Evolutionary conservation across 2,888 invertebrate species (phyloP).

Genomic region (Caenorhabditis angaria): DNA sequence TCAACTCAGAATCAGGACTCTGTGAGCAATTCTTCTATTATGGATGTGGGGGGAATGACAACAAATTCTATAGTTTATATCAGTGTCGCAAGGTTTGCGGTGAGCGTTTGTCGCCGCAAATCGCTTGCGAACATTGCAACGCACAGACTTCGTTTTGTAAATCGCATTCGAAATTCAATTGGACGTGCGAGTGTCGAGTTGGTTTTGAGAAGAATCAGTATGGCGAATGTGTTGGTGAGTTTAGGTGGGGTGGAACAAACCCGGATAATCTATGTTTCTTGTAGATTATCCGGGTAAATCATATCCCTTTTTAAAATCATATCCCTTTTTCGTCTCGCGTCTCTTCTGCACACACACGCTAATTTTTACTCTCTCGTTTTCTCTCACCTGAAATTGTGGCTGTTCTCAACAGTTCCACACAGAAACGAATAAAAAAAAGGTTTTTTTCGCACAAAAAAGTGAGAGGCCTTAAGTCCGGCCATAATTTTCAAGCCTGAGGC

Average conservation of each 20-base stretch:
- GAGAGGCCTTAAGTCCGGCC: too few relatives aligned
- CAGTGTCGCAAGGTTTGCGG: constrained; percentile 68
- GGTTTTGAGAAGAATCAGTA: constrained; percentile 61
- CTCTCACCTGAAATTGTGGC: too few relatives aligned
- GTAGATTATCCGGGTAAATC: not conserved
- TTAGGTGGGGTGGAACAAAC: too few relatives aligned
- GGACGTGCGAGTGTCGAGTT: constrained; percentile 65
- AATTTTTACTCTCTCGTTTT: too few relatives aligned
- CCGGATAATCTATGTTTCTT: not conserved
- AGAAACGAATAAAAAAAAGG: not conserved
- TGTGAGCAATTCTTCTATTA: constrained; percentile 64
- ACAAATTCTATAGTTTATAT: constrained; percentile 66
- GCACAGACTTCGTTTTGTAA: constrained; percentile 65
- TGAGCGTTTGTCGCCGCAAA: constrained; percentile 63
- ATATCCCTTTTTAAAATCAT: too few relatives aligned
- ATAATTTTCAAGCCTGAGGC: too few relatives aligned
- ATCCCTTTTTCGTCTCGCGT: too few relatives aligned
- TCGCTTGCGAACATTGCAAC: constrained; percentile 66
- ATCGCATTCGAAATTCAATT: constrained; percentile 65
- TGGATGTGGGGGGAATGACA: constrained; percentile 67
- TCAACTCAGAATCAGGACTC: constrained; percentile 63
- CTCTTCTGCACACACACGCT: too few relatives aligned
- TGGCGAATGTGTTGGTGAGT: constrained; percentile 63
- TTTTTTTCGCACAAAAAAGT: not conserved
- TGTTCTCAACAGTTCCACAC: too few relatives aligned